Conservation (phyloP, 2,113 vertebrate species). For the Macquaria australasica region DNA sequence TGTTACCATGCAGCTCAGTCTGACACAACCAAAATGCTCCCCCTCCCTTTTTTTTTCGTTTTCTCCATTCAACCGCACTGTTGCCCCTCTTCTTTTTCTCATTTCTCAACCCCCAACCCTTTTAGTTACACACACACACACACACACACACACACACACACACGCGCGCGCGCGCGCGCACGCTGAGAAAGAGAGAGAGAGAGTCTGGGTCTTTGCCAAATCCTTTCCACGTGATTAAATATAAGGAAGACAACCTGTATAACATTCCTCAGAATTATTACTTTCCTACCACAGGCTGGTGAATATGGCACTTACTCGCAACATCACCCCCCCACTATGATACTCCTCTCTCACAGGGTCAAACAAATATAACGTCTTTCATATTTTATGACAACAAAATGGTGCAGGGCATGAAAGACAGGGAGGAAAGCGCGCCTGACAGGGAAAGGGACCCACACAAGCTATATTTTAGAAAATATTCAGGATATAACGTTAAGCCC, state of each 20-base stretch:
- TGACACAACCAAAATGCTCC: slow-evolving; percentile 43
- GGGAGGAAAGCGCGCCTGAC: slow-evolving; percentile 24
- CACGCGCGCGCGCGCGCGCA: neutral
- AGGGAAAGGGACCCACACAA: neutral
- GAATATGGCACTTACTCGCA: slow-evolving; percentile 50
- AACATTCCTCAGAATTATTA: slow-evolving; percentile 75
- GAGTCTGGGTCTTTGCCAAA: slow-evolving; percentile 68
- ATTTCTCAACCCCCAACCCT: slow-evolving; percentile 47
- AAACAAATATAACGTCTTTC: slow-evolving; percentile 65
- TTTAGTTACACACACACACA: slow-evolving; percentile 20
- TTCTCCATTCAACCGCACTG: slow-evolving; percentile 59
- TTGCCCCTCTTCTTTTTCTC: slow-evolving; percentile 56
- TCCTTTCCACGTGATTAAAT: slow-evolving; percentile 81
- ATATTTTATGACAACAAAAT: slow-evolving; percentile 81
- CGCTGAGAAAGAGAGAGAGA: neutral
- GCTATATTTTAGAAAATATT: neutral
- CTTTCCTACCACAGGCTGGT: slow-evolving; percentile 54
- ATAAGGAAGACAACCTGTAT: slow-evolving; percentile 77
- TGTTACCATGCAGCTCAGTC: slow-evolving; percentile 54
- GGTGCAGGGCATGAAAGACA: slow-evolving; percentile 32
- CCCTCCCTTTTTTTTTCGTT: slow-evolving; percentile 30
- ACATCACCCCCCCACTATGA: slow-evolving; percentile 25
- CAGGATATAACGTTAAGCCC: neutral
- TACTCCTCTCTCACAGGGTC: slow-evolving; percentile 29
- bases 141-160: neutral